These are phyloP conservation scores for Hypena proboscidalis DNA, from an alignment of 2,888 invertebrate species.

Conservation along the genomic window DNA sequence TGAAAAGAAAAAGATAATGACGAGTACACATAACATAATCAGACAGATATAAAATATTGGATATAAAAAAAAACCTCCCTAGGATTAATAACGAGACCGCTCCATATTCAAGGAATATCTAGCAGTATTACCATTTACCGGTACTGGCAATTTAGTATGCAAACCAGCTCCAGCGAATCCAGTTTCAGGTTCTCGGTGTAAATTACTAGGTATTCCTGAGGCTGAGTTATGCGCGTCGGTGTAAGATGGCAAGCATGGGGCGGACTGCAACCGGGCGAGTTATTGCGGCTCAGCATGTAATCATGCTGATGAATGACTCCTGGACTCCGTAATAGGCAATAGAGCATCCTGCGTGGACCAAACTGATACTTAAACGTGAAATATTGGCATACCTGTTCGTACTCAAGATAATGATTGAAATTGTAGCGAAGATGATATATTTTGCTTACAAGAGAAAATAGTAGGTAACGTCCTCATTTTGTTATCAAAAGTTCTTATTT, in stretches of 20 bases:
- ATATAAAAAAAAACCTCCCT: too few relatives aligned
- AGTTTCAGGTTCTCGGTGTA: conserved; percentile 48
- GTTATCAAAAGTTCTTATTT: conserved; percentile 23
- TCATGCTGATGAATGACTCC: conserved; percentile 53
- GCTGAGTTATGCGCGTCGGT: conserved; percentile 54
- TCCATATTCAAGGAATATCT: conserved; percentile 15
- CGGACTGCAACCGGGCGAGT: conserved; percentile 38
- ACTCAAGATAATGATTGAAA: conserved; percentile 5
- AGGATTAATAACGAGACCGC: too few relatives aligned
- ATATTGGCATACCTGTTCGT: conserved; percentile 1
- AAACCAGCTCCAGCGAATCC: conserved; percentile 30
- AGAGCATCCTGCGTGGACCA: conserved; percentile 7
- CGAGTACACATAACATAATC: conserved; percentile 11
- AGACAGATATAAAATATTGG: too few relatives aligned
- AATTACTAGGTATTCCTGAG: conserved; percentile 46
- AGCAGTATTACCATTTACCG: conserved; percentile 19
- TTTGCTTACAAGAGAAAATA: conserved; percentile 18
- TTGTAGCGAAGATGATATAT: neutral
- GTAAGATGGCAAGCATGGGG: conserved; percentile 31
- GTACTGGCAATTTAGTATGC: conserved; percentile 30
- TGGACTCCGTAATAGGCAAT: conserved; percentile 20
- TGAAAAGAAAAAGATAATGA: conserved; percentile 3
- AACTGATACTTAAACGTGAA: conserved; percentile 21
- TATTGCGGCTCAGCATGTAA: conserved; percentile 42
- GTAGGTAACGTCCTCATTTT: conserved; percentile 29